These are phyloP conservation scores for Drosophila anceps DNA, from an alignment of 2,888 invertebrate species.

Conservation along the genomic window DNA sequence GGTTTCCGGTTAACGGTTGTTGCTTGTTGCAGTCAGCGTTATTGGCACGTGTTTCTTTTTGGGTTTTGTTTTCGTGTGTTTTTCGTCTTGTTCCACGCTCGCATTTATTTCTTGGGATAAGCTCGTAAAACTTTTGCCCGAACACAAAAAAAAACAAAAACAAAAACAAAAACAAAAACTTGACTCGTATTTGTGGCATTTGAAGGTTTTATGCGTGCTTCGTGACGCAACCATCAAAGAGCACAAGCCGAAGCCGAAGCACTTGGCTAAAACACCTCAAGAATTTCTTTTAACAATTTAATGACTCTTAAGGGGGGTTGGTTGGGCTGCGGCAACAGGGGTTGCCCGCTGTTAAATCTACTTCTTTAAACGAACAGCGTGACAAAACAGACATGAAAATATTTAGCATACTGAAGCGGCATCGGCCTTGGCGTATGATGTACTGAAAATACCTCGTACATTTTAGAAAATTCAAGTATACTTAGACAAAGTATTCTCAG, in stretches of 20 bases:
- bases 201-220: slow-evolving; percentile 68
- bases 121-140: slow-evolving; percentile 75
- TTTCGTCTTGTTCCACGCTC: slow-evolving; percentile 58
- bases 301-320: slow-evolving; percentile 46
- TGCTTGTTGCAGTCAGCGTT: slow-evolving; percentile 49
- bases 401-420: slow-evolving; percentile 26
- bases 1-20: slow-evolving; percentile 18
- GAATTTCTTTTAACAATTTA: slow-evolving; percentile 58
- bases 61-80: slow-evolving; percentile 35
- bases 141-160: slow-evolving; percentile 27
- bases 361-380: slow-evolving; percentile 47
- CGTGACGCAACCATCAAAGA: slow-evolving; percentile 42
- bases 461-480: no score
- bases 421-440: no score
- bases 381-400: slow-evolving; percentile 57
- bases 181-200: slow-evolving; percentile 60
- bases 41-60: slow-evolving; percentile 55
- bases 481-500: no score
- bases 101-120: slow-evolving; percentile 58
- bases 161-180: slow-evolving; percentile 38
- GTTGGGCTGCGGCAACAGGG: background rate
- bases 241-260: slow-evolving; percentile 11
- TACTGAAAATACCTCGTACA: background rate
- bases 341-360: background rate
- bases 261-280: slow-evolving; percentile 45